Evolutionary conservation across 2,888 invertebrate species (phyloP).

Genomic region (Scaptomyza polygonia): DNA sequence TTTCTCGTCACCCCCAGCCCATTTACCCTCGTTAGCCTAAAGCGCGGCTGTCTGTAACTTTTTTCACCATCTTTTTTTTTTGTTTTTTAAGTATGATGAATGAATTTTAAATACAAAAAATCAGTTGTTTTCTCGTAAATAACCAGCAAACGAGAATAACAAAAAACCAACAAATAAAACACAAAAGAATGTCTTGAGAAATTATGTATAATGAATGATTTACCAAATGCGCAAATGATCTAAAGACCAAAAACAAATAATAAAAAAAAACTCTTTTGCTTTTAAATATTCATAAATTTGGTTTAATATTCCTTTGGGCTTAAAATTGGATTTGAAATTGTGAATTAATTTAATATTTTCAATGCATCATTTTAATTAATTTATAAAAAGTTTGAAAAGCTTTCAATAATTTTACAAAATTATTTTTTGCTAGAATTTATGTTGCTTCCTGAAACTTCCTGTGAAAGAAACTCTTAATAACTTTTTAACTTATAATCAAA

Average conservation of each 20-base stretch:
- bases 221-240: constrained; percentile 37
- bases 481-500: too few species aligned
- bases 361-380: too few species aligned
- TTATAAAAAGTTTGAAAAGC: too few species aligned
- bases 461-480: too few species aligned
- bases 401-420: too few species aligned
- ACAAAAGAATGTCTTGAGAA: constrained; percentile 37
- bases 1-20: neutral
- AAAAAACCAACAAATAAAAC: neutral
- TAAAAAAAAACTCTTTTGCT: neutral
- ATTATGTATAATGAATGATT: constrained; percentile 55
- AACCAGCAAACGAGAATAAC: constrained; percentile 12
- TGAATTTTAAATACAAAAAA: constrained; percentile 71
- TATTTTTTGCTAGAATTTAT: too few species aligned
- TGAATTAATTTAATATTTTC: too few species aligned
- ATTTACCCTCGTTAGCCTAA: neutral
- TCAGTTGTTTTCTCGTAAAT: constrained; percentile 34
- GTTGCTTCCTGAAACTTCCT: too few species aligned
- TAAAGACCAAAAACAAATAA: neutral
- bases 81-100: constrained; percentile 71
- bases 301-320: too few species aligned
- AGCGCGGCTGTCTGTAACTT: constrained; percentile 13
- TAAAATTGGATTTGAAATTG: too few species aligned
- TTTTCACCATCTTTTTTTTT: constrained; percentile 9
- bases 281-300: neutral